Evolutionary conservation across 2,113 vertebrate species (phyloP), one percentile per base, ranked within the genome.

Genomic region (Platysteira castanea): DNA sequence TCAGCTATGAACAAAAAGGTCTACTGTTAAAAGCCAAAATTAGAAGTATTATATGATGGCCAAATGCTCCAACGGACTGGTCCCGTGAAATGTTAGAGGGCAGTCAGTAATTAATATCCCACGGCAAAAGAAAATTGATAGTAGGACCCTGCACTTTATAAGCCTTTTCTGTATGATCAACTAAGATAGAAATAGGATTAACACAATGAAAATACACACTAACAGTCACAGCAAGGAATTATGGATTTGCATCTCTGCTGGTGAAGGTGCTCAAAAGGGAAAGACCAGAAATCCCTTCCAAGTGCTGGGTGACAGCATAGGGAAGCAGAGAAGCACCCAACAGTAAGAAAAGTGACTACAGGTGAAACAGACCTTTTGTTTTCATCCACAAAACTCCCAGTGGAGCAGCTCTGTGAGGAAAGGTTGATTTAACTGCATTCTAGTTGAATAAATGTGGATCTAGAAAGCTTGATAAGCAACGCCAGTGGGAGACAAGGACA

Each of bases 1-100:
- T 78, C 74, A 75, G 60, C 26, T 64, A 31, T 37, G 82, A 93
- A 87, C 28, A 83, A 59, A 89, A 80, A 76, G 17, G 37, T 46
- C 53, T 65, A 61, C 21, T 50, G 10, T 52, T 86, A 88, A 95
- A 92, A 89, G 24, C 12, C 17, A 63, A 81, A 84, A 54, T 24
- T 13, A 0, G 15, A 81, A 74, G 16, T 50, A 46, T 59, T 46
- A 20, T 30, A 53, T 17, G 21, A 35, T 47, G 27, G 5, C 35
- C 7, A 1, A 81, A 68, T 64, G 13, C 23, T 95, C 27, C 73
- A 84, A 35, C 0, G 23, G 28, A 74, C n/a, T 0, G 0, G 27
- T 67, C 54, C 54, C 53, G 35, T 76, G 68, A 93, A 73, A 78
- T 57, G 46, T 33, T 53, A 74, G 60, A 81, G 47, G 28, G 23